Conservation (phyloP, 2,113 vertebrate species). For the Chionis minor region DNA sequence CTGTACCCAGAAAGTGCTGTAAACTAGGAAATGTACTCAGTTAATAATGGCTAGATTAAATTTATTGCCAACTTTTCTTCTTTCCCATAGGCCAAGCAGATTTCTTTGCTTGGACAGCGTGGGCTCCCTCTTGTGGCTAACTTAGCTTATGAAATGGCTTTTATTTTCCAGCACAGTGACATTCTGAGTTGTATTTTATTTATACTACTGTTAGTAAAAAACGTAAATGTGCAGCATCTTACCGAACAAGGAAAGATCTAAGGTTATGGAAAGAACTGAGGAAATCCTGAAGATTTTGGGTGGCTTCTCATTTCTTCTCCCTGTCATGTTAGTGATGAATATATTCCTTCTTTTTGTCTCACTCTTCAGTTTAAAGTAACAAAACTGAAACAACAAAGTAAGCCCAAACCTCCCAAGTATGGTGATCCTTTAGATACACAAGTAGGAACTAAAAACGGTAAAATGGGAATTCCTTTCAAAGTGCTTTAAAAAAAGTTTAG, state of each 20-base stretch:
- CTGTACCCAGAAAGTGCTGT: neutral
- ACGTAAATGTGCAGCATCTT: neutral
- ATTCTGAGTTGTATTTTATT: neutral
- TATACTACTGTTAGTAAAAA: neutral
- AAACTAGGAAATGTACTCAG: neutral
- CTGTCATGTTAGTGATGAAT: neutral
- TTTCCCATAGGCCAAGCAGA: neutral
- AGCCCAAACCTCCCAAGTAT: neutral
- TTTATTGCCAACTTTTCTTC: neutral
- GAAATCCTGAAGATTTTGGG: neutral
- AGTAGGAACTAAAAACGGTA: neutral
- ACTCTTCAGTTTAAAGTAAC: neutral
- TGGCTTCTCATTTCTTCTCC: neutral
- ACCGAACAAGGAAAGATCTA: neutral
- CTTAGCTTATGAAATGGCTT: neutral
- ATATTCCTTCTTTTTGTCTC: neutral
- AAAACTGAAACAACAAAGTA: neutral
- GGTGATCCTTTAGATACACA: neutral
- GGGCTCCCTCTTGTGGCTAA: constrained; percentile 65
- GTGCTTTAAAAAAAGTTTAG: neutral
- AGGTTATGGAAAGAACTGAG: neutral
- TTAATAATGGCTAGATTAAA: neutral
- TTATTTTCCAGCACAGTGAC: neutral
- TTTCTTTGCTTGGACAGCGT: neutral
- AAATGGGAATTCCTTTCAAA: neutral